A percentile compares a stretch with the other conserved stretches of the same genome.
Conservation (phyloP, 1,140 invertebrate species). For the Polyergus mexicanus region DNA sequence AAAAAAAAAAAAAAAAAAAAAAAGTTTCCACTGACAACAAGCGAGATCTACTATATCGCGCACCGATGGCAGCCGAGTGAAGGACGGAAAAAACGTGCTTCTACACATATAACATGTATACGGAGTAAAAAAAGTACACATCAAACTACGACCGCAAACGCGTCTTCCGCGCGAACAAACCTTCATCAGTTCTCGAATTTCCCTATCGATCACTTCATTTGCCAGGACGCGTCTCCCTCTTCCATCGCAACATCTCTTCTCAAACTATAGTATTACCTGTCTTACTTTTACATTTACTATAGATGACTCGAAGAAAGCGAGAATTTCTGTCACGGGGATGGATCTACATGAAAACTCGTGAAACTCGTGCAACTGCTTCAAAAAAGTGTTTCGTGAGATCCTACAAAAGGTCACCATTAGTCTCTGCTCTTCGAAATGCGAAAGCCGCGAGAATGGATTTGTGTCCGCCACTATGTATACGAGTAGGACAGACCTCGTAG, state of each 20-base stretch:
- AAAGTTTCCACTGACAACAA: conserved; percentile 49
- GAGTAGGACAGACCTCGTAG: conserved; percentile 27
- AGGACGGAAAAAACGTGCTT: conserved; percentile 10
- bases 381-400: not conserved
- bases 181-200: conserved; percentile 65
- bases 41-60: conserved; percentile 7
- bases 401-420: conserved; percentile 1
- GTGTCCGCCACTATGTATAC: conserved; percentile 44
- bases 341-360: not conserved
- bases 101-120: not conserved
- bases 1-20: too few relatives aligned
- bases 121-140: conserved; percentile 33
- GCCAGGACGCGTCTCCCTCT: conserved; percentile 42
- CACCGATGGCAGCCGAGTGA: not conserved
- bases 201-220: conserved; percentile 74
- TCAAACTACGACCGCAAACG: conserved; percentile 54
- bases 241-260: conserved; percentile 16
- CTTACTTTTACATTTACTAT: conserved; percentile 1
- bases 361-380: conserved; percentile 1
- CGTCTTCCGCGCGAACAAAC: conserved; percentile 50
- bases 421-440: not conserved
- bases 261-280: not conserved
- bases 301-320: conserved; percentile 17
- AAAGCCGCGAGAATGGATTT: conserved; percentile 37
- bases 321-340: conserved; percentile 1